Base-by-base conservation (phyloP, 2,888 invertebrate species). In the Synanthedon andrenaeformis region DNA sequence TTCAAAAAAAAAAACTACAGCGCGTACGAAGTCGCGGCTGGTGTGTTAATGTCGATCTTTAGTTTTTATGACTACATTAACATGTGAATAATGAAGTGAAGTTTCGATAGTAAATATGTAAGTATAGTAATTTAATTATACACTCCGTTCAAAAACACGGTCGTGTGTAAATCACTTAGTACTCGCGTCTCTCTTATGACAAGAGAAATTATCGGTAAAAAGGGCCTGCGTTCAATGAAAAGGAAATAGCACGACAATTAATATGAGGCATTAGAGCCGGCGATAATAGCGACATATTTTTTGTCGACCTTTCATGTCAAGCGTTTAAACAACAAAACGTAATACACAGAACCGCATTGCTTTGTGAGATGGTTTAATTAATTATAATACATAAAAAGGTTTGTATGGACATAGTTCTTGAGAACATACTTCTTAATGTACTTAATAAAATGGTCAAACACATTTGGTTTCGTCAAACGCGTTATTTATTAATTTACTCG, bases 211-310 rank as follows among this genome's bases (percentile, higher is more conserved):
- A 78, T 79, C 72, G 70, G 70, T 75, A 70, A 73, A 70, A 67
- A 69, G 68, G 67, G 67, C 66, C 64, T 61, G 62, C 58, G 58
- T 65, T 77, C 74, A 83, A 82, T 80, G 74, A 72, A 77, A 75
- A 83, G 82, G 79, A 84, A 84, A 82, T 79, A 76, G 76, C 70
- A 76, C 74, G 71, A 80, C 81, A 80, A 81, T 80, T 82, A 45
- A 45, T 45, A 81, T 76, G 76, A 79, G 67, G 76, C 73, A 79
- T 76, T 79, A 74, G 72, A 69, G 65, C 63, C 62, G 62, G 68
- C 69, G 69, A 82, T 79, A 81, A 81, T 77, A 76, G 76, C 69
- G 79, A 76, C 77, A 77, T 66, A 71, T 76, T 81, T 82, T 82
- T 81, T 78, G 70, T 73, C 57, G 60, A 62, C 65, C 66, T 73